Evolutionary conservation across 1,140 invertebrate species (phyloP).

Genomic region (Marisa cornuarietis): DNA sequence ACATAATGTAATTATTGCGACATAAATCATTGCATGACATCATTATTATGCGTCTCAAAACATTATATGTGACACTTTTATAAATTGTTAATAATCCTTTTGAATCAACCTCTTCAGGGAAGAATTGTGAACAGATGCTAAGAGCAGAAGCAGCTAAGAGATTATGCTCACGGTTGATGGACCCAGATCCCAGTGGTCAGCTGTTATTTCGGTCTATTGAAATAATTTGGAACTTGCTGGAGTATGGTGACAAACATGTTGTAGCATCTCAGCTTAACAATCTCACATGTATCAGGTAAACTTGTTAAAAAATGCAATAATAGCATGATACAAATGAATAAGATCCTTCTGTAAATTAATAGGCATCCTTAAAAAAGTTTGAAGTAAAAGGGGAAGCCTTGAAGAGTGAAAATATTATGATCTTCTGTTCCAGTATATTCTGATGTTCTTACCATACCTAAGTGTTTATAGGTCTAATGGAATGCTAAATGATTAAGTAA

Average conservation of each 20-base stretch:
- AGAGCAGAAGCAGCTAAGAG: constrained; percentile 54
- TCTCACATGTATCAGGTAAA: constrained; percentile 58
- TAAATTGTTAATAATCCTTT: no score
- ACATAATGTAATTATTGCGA: no score
- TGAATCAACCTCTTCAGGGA: constrained; percentile 37
- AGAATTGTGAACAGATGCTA: constrained; percentile 64
- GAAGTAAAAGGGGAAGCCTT: no score
- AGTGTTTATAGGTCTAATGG: no score
- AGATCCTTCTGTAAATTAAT: background rate
- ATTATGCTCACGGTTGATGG: constrained; percentile 58
- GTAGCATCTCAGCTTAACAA: constrained; percentile 61
- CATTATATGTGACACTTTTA: no score
- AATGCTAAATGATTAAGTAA: no score
- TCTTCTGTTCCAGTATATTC: no score
- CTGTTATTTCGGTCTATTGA: constrained; percentile 64
- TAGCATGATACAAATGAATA: background rate
- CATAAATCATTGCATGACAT: no score
- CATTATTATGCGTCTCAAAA: no score
- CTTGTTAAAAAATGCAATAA: no score
- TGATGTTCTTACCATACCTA: no score
- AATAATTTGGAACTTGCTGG: constrained; percentile 65
- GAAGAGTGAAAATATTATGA: no score
- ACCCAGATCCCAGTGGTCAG: constrained; percentile 58
- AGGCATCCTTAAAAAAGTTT: background rate
- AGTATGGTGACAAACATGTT: constrained; percentile 54